Percentiles rank a stretch among this genome's conserved stretches.
Conservation (phyloP, 1,140 invertebrate genomes). For the Chelonus insularis region DNA sequence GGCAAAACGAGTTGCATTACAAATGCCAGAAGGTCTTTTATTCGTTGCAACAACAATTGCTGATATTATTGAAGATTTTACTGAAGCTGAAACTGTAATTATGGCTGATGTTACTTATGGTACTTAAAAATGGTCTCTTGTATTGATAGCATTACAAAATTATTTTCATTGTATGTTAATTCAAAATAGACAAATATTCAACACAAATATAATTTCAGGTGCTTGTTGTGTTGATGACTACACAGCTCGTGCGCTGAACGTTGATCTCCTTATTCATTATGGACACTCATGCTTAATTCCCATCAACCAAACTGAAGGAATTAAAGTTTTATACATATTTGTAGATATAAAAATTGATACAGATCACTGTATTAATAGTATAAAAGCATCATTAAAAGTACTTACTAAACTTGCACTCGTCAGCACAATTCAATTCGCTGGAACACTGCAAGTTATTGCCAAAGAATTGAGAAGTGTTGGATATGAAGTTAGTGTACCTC, state of each 20-base stretch:
- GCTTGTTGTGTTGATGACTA: constrained; percentile 99
- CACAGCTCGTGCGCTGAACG: constrained; percentile 86
- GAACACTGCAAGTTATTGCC: constrained; percentile 82
- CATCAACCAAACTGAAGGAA: constrained; percentile 84
- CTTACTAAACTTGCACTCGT: constrained; percentile 77
- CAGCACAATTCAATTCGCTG: constrained; percentile 97
- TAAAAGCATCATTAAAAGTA: constrained; percentile 80
- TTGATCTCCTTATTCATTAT: constrained; percentile 95
- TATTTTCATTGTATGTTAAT: too few relatives aligned
- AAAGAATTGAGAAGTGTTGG: constrained; percentile 71
- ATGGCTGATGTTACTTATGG: constrained; percentile 99
- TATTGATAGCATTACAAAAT: neutral
- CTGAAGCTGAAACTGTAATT: constrained; percentile 90
- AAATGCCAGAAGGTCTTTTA: constrained; percentile 94
- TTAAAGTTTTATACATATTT: constrained; percentile 96
- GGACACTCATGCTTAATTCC: constrained; percentile 98
- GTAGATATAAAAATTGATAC: constrained; percentile 93
- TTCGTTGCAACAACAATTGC: constrained; percentile 92
- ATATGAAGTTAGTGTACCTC: constrained; percentile 83
- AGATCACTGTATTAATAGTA: constrained; percentile 87
- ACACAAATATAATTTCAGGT: constrained; percentile 56
- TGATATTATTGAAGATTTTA: constrained; percentile 94
- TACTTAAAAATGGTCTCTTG: constrained; percentile 26
- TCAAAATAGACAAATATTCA: neutral
- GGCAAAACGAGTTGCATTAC: constrained; percentile 88